Evolutionary conservation across 2,113 vertebrate genomes (phyloP), one percentile per base, ranked within the genome.

Genomic region (Alectura lathami): DNA sequence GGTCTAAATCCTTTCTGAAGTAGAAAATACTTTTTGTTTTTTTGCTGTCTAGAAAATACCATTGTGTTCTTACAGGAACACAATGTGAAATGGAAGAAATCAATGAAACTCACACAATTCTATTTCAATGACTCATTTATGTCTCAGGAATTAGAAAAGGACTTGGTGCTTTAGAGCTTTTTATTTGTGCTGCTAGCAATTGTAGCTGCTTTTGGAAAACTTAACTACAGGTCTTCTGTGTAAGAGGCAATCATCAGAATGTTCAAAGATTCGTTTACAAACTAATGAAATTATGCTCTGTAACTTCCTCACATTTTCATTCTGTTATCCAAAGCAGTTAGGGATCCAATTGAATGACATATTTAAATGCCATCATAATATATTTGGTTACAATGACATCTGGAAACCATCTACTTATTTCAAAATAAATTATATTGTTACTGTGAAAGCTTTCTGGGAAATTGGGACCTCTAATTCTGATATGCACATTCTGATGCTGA

Each of bases 121-220:
- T 94, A 45, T 94, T 95, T 85, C 93, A 79, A 30, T 93, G 82
- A 93, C 95, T 97, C 95, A 89, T 95, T 85, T 95, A 66, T 79
- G 76, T 77, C 10, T 67, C 8, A 53, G 59, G 92, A 95, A 89
- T 95, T 93, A 94, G 94, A 76, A 7, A 84, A 78, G 5, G 13
- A 59, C 87, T 96, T 94, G 73, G 85, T 94, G 53, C 3, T 96
- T 94, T 91, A 90, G 45, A 91, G 22, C 21, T 51, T 92, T 96
- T 93, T 77, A 82, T 93, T 90, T 94, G 30, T 93, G n/a, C 45
- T 83, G 23, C 63, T 78, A 81, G 94, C 81, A 94, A 43, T 89
- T 92, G 95, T 91, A 90, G 13, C 30, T 93, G 74, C 75, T 91
- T 95, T 91, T 95, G 69, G 88, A 96, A 96, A 92, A 92, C 91